Base-by-base conservation (phyloP, 1,140 invertebrate genomes). In the Zaprionus nigranus region DNA sequence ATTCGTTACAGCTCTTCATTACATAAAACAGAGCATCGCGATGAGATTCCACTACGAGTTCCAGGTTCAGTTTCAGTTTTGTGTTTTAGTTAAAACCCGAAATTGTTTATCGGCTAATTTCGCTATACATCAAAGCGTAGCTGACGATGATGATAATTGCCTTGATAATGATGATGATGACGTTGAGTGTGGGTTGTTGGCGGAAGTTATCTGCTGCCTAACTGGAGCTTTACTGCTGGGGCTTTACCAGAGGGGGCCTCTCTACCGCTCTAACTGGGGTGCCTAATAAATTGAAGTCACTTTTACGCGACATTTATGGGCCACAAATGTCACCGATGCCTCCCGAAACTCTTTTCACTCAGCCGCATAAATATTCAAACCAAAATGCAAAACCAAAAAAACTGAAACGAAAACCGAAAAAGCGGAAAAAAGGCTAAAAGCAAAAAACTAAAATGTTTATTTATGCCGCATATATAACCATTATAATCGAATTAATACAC, bases 401-500 rank as follows among this genome's bases (percentile, higher is more conserved):
- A 2, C 61, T 28, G n/a, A 57, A 57, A 57, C n/a, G 40, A 66
- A 12, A 36, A 43, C 28, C 36, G 34, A 65, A 26, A 28, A 11
- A 66, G 38, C 38, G 38, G 38, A 40, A 40, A 40, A 40, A 40
- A 40, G 38, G 46, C 46, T 11, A 54, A 63, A 54, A 40, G 1
- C 61, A 36, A 66, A 66, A 72, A 73, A 51, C 13, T 53, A 74
- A 81, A 64, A 75, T 80, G 68, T 75, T 87, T 87, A 83, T 88
- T 76, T 72, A 86, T 75, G 63, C 54, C 60, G 68, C 80, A 71
- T 83, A 83, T 88, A 88, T 87, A 87, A 83, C 70, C 70, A 87
- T 88, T 81, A 88, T 88, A 88, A 90, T 88, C 84, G 78, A 90
- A 88, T 88, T 90, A 90, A 90, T 81, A 83, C 80, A 84, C 85